Conservation (phyloP, 2,888 invertebrate genomes). For the Sympetrum striolatum region DNA sequence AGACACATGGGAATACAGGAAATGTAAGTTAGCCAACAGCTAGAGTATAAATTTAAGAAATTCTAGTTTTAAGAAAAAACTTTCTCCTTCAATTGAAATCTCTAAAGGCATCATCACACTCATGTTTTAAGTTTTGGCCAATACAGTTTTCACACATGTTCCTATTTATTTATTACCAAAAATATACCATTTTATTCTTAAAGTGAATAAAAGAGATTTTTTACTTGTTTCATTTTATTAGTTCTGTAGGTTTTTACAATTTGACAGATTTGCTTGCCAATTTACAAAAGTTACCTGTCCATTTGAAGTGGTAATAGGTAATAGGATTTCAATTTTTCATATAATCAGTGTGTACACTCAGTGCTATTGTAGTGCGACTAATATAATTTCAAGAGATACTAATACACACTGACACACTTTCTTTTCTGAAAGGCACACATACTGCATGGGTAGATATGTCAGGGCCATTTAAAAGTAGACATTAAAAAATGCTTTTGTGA, state of each 20-base stretch:
- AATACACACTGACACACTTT: slow-evolving; percentile 3
- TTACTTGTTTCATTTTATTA: slow-evolving; percentile 22
- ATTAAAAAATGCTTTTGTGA: not conserved
- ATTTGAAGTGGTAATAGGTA: slow-evolving; percentile 25
- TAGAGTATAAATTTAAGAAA: too few relatives aligned
- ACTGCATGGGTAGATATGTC: slow-evolving; percentile 40
- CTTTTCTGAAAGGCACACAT: slow-evolving; percentile 29
- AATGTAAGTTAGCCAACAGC: too few relatives aligned
- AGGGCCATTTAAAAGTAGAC: slow-evolving; percentile 1
- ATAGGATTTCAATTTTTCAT: not conserved
- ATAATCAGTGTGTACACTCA: not conserved
- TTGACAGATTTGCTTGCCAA: slow-evolving; percentile 21
- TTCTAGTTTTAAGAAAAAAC: too few relatives aligned
- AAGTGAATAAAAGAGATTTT: too few relatives aligned
- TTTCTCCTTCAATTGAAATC: too few relatives aligned
- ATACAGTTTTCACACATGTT: too few relatives aligned
- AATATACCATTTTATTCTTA: too few relatives aligned
- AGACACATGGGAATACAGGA: too few relatives aligned
- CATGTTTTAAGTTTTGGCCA: too few relatives aligned
- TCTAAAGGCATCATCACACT: too few relatives aligned
- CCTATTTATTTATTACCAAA: too few relatives aligned
- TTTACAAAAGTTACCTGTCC: slow-evolving; percentile 34
- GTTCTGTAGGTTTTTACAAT: slow-evolving; percentile 28
- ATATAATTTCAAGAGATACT: slow-evolving; percentile 5
- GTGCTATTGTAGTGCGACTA: slow-evolving; percentile 5